Evolutionary conservation across 2,797 vertebrate species (phyloP).

Genomic region (Euthynnus affinis): DNA sequence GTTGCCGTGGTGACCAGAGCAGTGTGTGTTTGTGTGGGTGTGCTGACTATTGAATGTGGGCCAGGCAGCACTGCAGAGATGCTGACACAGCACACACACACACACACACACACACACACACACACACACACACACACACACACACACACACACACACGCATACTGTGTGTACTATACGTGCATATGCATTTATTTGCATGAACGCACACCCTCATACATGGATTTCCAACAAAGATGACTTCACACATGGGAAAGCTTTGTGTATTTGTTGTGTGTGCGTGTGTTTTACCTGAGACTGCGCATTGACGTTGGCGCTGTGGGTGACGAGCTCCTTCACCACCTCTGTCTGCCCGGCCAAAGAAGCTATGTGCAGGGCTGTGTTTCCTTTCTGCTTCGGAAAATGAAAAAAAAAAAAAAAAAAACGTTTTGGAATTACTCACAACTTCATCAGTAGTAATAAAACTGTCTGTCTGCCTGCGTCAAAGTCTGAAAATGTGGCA

Average conservation of each 20-base stretch:
- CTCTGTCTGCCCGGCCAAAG: slow-evolving; percentile 95
- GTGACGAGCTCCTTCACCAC: slow-evolving; percentile 96
- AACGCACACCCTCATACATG: slow-evolving; percentile 11
- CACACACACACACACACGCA: not conserved
- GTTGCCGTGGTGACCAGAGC: slow-evolving; percentile 50
- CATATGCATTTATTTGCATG: slow-evolving; percentile 28
- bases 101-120: slow-evolving; percentile 22
- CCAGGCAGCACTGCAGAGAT: slow-evolving; percentile 52
- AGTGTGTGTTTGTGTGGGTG: slow-evolving; percentile 7
- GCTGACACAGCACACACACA: slow-evolving; percentile 68
- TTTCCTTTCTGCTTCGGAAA: slow-evolving; percentile 94
- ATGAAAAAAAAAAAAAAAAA: slow-evolving; percentile 40
- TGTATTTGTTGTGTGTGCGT: not conserved
- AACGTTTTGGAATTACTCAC: not conserved
- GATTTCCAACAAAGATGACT: slow-evolving; percentile 3
- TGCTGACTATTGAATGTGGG: slow-evolving; percentile 48
- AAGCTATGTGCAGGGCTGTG: slow-evolving; percentile 97
- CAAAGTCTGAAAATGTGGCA: too few relatives aligned
- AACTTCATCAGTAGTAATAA: not conserved
- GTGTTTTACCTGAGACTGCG: slow-evolving; percentile 94
- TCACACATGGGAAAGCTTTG: not conserved
- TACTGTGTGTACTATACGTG: slow-evolving; percentile 16
- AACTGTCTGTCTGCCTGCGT: not conserved
- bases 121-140: slow-evolving; percentile 1
- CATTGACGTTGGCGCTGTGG: slow-evolving; percentile 93